phyloP scores from a whole-genome alignment of 1,140 invertebrate species.

The Tetramorium alpestre region DNA sequence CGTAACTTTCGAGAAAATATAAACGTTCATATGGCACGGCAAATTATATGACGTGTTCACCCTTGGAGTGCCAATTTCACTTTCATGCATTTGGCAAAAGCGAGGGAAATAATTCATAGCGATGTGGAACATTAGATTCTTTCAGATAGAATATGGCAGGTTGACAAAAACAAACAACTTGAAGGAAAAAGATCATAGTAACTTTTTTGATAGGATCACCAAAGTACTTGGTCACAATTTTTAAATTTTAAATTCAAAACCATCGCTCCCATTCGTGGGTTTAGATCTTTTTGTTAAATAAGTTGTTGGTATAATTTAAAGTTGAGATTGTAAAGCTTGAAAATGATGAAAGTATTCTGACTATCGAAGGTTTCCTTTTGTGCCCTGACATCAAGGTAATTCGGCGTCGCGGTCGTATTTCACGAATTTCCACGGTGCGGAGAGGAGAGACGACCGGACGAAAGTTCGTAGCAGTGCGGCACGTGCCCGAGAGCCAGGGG shows the following conservation, averaged over 20 bases:
- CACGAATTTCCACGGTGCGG: conserved; percentile 59
- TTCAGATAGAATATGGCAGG: too few species aligned
- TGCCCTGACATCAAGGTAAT: not conserved
- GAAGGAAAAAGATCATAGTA: not conserved
- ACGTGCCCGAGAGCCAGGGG: conserved; percentile 66
- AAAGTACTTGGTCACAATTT: not conserved
- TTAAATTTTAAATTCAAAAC: not conserved
- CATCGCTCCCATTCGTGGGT: not conserved
- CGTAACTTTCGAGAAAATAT: not conserved
- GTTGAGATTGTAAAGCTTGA: not conserved
- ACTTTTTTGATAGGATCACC: not conserved
- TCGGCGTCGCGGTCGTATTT: conserved; percentile 46
- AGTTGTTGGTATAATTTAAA: not conserved
- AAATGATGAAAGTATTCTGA: not conserved
- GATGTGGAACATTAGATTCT: not conserved
- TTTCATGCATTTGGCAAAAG: conserved; percentile 21
- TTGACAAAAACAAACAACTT: not conserved
- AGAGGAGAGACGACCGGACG: conserved; percentile 32
- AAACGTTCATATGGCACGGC: not conserved
- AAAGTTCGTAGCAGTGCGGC: conserved; percentile 58
- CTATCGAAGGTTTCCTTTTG: not conserved
- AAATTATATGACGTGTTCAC: not conserved
- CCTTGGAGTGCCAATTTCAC: conserved; percentile 8
- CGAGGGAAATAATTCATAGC: not conserved
- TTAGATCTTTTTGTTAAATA: not conserved